Conservation (phyloP, 2,888 invertebrate species). For the Apamea crenata region DNA sequence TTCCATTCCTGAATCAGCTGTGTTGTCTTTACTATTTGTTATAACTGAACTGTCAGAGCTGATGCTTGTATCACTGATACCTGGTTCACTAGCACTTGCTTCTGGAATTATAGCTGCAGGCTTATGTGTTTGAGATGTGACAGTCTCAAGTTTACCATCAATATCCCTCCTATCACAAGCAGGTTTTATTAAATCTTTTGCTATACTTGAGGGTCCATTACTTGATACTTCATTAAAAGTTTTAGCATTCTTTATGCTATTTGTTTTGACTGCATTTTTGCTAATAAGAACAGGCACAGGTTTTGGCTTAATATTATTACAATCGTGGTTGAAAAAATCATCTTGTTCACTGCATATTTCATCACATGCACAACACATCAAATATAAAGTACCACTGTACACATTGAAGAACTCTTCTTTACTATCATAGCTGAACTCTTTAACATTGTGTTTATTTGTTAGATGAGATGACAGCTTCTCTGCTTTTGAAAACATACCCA, state of each 20-base stretch:
- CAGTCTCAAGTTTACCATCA: conserved; percentile 77
- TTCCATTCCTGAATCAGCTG: conserved; percentile 79
- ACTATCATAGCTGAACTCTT: conserved; percentile 92
- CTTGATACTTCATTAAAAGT: conserved; percentile 74
- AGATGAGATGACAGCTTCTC: conserved; percentile 95
- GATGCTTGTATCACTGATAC: conserved; percentile 79
- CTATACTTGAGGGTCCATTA: conserved; percentile 78
- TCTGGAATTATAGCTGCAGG: conserved; percentile 62
- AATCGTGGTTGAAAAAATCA: conserved; percentile 94
- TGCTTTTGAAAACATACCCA: conserved; percentile 95
- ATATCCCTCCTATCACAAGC: conserved; percentile 79
- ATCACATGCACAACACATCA: conserved; percentile 95
- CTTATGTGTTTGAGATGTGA: conserved; percentile 74
- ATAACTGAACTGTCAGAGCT: conserved; percentile 75
- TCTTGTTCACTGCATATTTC: conserved; percentile 94
- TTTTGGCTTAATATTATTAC: conserved; percentile 89
- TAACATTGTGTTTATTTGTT: conserved; percentile 94
- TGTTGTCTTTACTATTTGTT: conserved; percentile 77
- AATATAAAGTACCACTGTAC: conserved; percentile 92
- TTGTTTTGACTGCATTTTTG: conserved; percentile 84
- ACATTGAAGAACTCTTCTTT: conserved; percentile 92
- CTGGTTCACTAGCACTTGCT: conserved; percentile 72
- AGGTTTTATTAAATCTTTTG: conserved; percentile 75
- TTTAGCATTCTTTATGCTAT: conserved; percentile 79
- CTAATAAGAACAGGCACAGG: conserved; percentile 88